Evolutionary conservation across 2,113 vertebrate species (phyloP), one percentile per base, ranked within the genome.

Genomic region (Tor tambroides): DNA sequence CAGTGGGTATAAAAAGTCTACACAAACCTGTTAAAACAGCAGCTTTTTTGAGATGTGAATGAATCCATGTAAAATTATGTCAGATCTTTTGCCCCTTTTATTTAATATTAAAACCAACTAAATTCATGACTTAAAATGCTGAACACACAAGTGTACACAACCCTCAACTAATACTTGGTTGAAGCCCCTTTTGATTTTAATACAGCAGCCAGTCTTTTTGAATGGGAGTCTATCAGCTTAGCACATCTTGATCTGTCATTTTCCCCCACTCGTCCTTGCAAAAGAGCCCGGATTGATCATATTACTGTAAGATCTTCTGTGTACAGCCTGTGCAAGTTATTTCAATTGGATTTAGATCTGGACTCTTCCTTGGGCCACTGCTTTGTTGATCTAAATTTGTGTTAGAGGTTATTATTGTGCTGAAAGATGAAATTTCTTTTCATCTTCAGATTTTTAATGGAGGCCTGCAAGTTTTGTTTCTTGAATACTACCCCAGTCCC

Each of bases 301-400:
- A 59, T 23, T 23, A 23, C 21, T 59, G 56, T 23, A 59, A 35
- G 32, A 71, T 71, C 17, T 71, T 8, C 17, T 71, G 30, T 38
- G 17, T 10, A 35, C 32, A 71, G 30, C 17, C 32, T 71, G 30
- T 38, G 32, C 32, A 71, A 21, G 67, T 35, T 17, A 35, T 32
- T 71, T 71, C 17, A 2, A 21, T 8, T 71, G 32, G 8, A 38
- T 71, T 38, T 38, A 38, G 67, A 5, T 71, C 17, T 38, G 19
- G 32, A 10, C 69, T 72, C 9, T 23, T 59, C 32, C 10, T 72
- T 23, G 69, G 69, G 19, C 69, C 32, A 21, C 32, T 21, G 30
- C 67, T 71, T 71, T 71, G 67, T 71, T 71, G 67, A 71, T 32
- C 19, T 38, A 10, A 2, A 71, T 71, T 71, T 71, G 67, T 71